These are phyloP conservation scores for Bicyclus anynana DNA, from an alignment of 1,140 invertebrate species.

Conservation along the genomic window DNA sequence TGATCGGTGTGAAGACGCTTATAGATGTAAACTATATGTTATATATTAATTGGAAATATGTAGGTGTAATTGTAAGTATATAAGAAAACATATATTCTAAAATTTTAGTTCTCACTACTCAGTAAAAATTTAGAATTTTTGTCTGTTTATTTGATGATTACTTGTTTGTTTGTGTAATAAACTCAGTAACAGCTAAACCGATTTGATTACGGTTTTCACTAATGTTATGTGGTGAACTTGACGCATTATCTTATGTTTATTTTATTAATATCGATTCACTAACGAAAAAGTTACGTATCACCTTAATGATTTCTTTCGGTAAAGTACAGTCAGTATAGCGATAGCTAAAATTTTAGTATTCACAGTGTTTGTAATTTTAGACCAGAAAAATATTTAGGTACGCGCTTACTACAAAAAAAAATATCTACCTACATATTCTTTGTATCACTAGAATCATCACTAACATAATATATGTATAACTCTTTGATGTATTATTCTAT, in stretches of 20 bases:
- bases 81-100: not conserved
- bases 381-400: no score
- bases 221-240: no score
- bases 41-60: slow-evolving; percentile 27
- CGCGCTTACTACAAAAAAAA: not conserved
- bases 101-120: no score
- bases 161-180: no score
- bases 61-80: not conserved
- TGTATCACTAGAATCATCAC: not conserved
- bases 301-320: no score
- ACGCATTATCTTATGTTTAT: no score
- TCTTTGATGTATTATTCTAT: not conserved
- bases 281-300: no score
- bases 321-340: no score
- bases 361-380: no score
- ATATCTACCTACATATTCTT: not conserved
- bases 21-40: slow-evolving; percentile 41
- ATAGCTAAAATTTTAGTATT: not conserved
- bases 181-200: no score
- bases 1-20: slow-evolving; percentile 69
- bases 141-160: no score
- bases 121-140: not conserved
- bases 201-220: not conserved
- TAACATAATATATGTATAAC: not conserved
- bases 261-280: no score